Base-by-base conservation (phyloP, 2,113 vertebrate genomes). In the Pterocles gutturalis region DNA sequence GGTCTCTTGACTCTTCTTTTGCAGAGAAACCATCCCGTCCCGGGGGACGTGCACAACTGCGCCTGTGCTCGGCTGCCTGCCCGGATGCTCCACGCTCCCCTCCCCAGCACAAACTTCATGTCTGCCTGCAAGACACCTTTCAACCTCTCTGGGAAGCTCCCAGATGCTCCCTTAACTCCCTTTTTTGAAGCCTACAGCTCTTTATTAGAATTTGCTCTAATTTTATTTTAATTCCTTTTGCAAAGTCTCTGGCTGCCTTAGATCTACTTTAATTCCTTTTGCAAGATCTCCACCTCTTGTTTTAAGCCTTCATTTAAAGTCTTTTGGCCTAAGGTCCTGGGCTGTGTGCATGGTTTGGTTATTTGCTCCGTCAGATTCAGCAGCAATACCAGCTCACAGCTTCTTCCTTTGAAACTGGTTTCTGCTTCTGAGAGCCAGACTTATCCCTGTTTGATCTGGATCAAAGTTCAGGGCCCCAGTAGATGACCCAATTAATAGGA, bases 161-260 rank as follows among this genome's bases (percentile, higher is more conserved):
- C 86, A 93, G 46, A 96, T 46, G 55, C 76, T 95, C 67, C 51
- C 64, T 86, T 81, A 81, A 75, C 45, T 65, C 53, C 2, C 41
- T 55, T 53, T n/a, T 57, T 49, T 46, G 3, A 87, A 96, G 67
- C 46, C 64, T 55, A 77, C 1, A 2, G 28, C 34, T 90, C 60
- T 91, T 87, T 83, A 84, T 91, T 91, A 93, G 61, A 89, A 93
- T 93, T 95, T 89, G 69, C 61, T 91, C 77, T 95, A 93, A 96
- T 93, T 87, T 64, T 71, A 84, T 87, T 94, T 94, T 93, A 96
- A 96, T 95, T 91, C 83, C 33, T 95, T 84, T 88, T 91, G 66
- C 69, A 57, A 84, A 81, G 57, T 84, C 87, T 95, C 89, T 91
- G 55, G 91, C 73, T 57, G 93, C 43, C 45, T 95, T 71, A 83